A percentile compares a stretch with the other conserved stretches of the same genome.
Evolutionary conservation across 1,140 invertebrate genomes (phyloP).

Genomic region (Camponotus vicinus): DNA sequence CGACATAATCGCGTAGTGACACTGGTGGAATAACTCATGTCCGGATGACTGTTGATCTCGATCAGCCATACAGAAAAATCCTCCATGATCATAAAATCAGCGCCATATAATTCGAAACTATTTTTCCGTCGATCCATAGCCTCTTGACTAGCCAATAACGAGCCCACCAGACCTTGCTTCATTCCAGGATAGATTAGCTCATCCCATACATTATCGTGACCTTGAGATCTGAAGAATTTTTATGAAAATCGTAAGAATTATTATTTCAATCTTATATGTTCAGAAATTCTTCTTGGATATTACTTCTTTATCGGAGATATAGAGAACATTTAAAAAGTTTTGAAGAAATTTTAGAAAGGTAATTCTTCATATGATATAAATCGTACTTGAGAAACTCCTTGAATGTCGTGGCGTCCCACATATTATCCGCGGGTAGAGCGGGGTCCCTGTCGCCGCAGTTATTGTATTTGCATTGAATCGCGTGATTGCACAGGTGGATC

Average conservation of each 20-base stretch:
- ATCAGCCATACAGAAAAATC: conserved; percentile 90
- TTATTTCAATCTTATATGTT: neutral
- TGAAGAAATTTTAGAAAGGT: neutral
- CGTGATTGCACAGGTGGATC: conserved; percentile 97
- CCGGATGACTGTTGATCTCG: conserved; percentile 97
- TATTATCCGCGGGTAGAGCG: conserved; percentile 90
- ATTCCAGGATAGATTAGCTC: conserved; percentile 95
- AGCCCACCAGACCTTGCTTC: conserved; percentile 94
- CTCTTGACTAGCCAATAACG: conserved; percentile 94
- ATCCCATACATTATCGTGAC: conserved; percentile 92
- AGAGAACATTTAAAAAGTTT: neutral
- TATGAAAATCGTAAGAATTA: neutral
- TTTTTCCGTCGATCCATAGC: conserved; percentile 95
- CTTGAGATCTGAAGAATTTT: conserved; percentile 84
- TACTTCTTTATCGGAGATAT: neutral
- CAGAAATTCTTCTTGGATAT: neutral
- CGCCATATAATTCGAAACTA: conserved; percentile 96
- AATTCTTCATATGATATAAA: neutral
- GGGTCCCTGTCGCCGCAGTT: conserved; percentile 92
- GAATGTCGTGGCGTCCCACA: conserved; percentile 86
- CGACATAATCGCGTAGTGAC: conserved; percentile 95
- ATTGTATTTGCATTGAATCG: conserved; percentile 96
- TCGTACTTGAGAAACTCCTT: conserved; percentile 83
- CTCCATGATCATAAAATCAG: conserved; percentile 96
- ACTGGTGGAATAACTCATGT: conserved; percentile 95